Base-by-base conservation (phyloP, 92 coral and sea anemone species). In the Palythoa caribaeorum region DNA sequence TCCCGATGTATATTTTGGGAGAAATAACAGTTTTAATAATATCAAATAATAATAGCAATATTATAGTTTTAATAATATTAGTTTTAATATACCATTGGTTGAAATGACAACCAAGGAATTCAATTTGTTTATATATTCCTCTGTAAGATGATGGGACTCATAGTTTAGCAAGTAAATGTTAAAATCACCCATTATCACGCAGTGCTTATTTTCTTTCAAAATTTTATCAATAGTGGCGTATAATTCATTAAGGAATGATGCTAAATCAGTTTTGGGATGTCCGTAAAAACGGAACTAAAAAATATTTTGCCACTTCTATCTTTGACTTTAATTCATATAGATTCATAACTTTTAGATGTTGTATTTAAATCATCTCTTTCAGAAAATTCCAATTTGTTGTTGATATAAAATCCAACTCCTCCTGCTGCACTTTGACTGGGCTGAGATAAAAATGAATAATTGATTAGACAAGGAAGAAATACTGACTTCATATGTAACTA, bases 331-430 rank as follows among this genome's bases (percentile, higher is more conserved):
- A 47, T 74, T 13, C 78, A 40, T 39, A 40, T 40, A 1, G 78
- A 44, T 20, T 74, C 78, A n/a, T 74, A 74, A 2, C 40, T 74
- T 9, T 40, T 28, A 47, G 78, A 40, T 14, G 78, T 14, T 19
- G 9, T 74, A 5, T 14, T 74, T 13, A 74, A 40, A 47, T 74
- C 55, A 16, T 74, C 55, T 74, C 78, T 74, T 47, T 17, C 54
- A 39, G 78, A 74, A 13, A 38, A 81, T 2, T 81, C 37, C 19
- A 81, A 16, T 9, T 71, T 81, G 35, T 81, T 51, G 12, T 71
- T 84, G 10, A 84, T 84, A 47, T 84, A 84, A 69, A 39, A 84
- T 15, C 78, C 87, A 50, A 35, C 78, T 48, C 87, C 78, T 28
- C 87, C 68, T 16, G 78, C 75, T 19, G 60, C 77, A 20, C 68